Evolutionary conservation across 2,113 vertebrate genomes (phyloP), one percentile per base, ranked within the genome.

Genomic region (Microtus pennsylvanicus): DNA sequence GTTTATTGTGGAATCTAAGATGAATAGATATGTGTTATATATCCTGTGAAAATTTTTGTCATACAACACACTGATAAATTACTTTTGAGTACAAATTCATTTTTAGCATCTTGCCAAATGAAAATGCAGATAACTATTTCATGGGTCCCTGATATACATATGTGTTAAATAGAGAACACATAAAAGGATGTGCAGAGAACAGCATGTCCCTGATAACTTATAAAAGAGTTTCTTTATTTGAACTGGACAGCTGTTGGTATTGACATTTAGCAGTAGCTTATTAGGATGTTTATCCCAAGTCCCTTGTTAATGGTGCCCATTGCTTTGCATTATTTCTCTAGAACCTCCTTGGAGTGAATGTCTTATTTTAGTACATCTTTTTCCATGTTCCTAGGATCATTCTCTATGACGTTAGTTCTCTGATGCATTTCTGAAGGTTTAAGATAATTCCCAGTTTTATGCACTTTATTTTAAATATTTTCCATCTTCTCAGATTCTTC

Each of bases 401-500:
- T 38, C n/a, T 89, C 3, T 42, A 85, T 77, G 19, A 87, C 28
- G 42, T 28, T 7, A 35, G 47, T 67, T 89, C 4, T 74, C 67
- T 89, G 30, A 78, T 85, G 65, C 78, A 13, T 72, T 87, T 8
- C 83, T 90, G 87, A 35, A 78, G 52, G 16, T 30, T 94, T 74
- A 91, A 72, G 11, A 76, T 35, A 89, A 76, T 95, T 90, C 94
- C 21, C 7, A 69, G 11, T 81, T 93, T 80, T 70, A 30, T 89
- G n/a, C 0, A 82, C 26, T 83, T 94, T 65, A 75, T 94, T 93
- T 97, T 95, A 72, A 1, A 42, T 35, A 78, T 90, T 13, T 93
- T 85, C 47, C 96, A 14, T 91, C 55, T 69, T 69, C 1, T 89
- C 55, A 61, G 38, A 96, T 97, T 97, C 42, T 77, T 26, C 14